These are phyloP conservation scores for Lasiommata megera DNA, from an alignment of 2,888 invertebrate genomes.

Conservation along the genomic window DNA sequence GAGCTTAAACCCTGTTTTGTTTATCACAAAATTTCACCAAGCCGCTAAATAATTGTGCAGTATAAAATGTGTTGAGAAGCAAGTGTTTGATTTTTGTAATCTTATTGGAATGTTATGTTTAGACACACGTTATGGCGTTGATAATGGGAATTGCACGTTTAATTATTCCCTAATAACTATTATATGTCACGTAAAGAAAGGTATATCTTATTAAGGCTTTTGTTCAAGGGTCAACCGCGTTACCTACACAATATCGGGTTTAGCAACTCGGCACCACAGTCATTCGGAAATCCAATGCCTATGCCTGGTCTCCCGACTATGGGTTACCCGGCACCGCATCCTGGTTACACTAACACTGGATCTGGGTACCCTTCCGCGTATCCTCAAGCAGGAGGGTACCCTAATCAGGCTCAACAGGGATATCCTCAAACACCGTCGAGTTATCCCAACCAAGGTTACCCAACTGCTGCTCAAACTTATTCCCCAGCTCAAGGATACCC, in stretches of 20 bases:
- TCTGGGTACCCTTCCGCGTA: constrained; percentile 55
- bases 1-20: constrained; percentile 52
- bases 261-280: constrained; percentile 72
- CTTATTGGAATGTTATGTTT: no score
- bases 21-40: constrained; percentile 54
- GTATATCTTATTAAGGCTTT: constrained; percentile 34
- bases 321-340: constrained; percentile 64
- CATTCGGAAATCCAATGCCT: constrained; percentile 74
- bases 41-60: constrained; percentile 5
- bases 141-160: no score
- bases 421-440: constrained; percentile 40
- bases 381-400: constrained; percentile 40
- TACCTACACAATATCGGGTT: constrained; percentile 75
- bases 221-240: constrained; percentile 77
- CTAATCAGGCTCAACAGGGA: constrained; percentile 32
- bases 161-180: background rate
- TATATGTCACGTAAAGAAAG: constrained; percentile 19
- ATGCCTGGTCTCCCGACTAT: constrained; percentile 69
- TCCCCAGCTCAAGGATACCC: constrained; percentile 43
- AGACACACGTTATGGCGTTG: no score
- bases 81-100: no score
- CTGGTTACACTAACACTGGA: constrained; percentile 52
- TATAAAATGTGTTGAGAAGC: background rate
- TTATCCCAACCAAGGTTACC: constrained; percentile 45
- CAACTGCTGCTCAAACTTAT: constrained; percentile 45